Conservation (phyloP, 2,888 invertebrate genomes). For the Euphydryas editha region DNA sequence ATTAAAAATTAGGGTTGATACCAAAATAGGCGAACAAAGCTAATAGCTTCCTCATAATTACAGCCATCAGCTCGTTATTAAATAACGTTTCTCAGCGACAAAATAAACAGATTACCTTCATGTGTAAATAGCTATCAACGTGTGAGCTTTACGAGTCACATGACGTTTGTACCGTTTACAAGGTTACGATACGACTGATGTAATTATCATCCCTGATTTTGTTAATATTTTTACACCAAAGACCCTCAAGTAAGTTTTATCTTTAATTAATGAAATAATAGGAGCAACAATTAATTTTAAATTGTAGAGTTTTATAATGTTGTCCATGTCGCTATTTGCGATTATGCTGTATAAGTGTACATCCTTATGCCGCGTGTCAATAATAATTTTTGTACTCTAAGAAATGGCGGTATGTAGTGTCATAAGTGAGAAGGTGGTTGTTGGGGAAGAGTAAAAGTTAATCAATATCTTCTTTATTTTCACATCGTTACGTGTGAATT, state of each 20-base stretch:
- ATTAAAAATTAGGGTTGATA: neutral
- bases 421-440: too few species aligned
- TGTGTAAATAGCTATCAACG: constrained; percentile 39
- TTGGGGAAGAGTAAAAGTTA: neutral
- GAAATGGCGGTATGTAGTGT: too few species aligned
- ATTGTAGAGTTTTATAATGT: too few species aligned
- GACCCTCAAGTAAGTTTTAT: too few species aligned
- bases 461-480: neutral
- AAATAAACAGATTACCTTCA: constrained; percentile 42
- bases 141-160: constrained; percentile 34
- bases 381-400: too few species aligned
- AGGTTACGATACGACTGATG: constrained; percentile 20
- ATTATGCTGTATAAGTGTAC: too few species aligned
- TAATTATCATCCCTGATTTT: neutral
- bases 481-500: neutral
- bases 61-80: constrained; percentile 39
- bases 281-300: too few species aligned
- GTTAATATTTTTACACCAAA: neutral
- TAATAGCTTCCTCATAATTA: constrained; percentile 39
- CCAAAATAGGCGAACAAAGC: constrained; percentile 33
- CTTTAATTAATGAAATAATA: too few species aligned
- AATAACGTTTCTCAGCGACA: constrained; percentile 42
- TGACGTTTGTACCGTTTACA: constrained; percentile 31
- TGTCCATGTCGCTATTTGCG: too few species aligned
- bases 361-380: too few species aligned